Evolutionary conservation across 2,113 vertebrate genomes (phyloP).

Genomic region (Chloropsis hardwickii): DNA sequence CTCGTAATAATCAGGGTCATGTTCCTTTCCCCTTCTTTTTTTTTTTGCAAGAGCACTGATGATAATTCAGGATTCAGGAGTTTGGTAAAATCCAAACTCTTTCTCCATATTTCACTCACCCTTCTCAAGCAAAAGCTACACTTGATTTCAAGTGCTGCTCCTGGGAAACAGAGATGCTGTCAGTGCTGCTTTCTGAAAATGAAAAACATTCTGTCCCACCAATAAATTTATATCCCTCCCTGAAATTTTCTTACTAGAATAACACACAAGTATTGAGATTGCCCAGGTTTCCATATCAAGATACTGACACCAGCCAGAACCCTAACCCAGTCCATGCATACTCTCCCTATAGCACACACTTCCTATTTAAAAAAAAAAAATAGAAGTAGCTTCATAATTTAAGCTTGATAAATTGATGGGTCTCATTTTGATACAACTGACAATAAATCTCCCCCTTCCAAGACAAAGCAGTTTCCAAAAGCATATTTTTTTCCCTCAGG

Average conservation of each 20-base stretch:
- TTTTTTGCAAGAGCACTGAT: neutral
- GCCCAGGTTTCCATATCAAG: neutral
- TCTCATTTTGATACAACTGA: neutral
- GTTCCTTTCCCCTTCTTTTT: neutral
- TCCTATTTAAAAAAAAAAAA: neutral
- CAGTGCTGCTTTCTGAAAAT: neutral
- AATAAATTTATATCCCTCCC: neutral
- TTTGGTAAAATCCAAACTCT: neutral
- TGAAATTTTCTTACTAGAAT: neutral
- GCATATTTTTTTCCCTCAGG: neutral
- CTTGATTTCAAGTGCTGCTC: neutral
- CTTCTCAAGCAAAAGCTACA: neutral
- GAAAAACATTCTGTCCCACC: neutral
- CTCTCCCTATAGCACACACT: no score
- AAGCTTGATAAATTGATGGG: neutral
- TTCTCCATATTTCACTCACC: neutral
- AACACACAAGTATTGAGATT: fast-evolving
- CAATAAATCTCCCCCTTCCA: neutral
- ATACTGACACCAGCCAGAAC: neutral
- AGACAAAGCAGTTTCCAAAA: neutral
- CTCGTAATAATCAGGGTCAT: fast-evolving
- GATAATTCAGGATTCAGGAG: neutral
- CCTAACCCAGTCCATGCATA: fast-evolving
- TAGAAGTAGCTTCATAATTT: neutral
- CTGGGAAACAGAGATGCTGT: neutral